Evolutionary conservation across 2,797 vertebrate species (phyloP), one percentile per base, ranked within the genome.

Genomic region (Myotis myotis): DNA sequence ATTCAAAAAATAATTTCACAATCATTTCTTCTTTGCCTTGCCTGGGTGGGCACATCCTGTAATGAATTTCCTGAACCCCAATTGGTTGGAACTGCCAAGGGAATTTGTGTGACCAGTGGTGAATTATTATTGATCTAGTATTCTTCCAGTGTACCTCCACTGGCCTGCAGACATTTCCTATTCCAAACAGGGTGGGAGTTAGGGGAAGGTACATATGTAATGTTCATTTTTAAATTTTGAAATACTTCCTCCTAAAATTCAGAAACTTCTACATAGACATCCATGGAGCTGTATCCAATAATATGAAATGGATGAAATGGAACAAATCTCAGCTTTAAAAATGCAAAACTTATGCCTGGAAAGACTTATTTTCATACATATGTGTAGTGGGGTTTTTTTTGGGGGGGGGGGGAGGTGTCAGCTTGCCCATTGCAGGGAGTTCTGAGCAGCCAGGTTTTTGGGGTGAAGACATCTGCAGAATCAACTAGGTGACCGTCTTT

Each of bases 91-190:
- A 57, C 51, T 64, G 79, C 88, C 95, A 85, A 90, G 82, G 82
- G 88, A 94, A 88, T 92, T 36, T 79, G 53, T 93, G 90, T 64
- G 88, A 84, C 70, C 33, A 12, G 66, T 85, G 82, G 85, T 41
- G 92, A 96, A 93, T 91, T 92, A 90, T 82, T 96, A 96, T 93
- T 76, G 93, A 96, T 96, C 95, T 75, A 25, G 83, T 83, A 75
- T 86, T 90, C 95, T 96, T 76, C 36, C 87, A 89, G 60, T 38
- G 84, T n/a, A 90, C 82, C 84, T 76, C 81, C 85, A 20, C 8
- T 55, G 92, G 85, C 90, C 92, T 93, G 94, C 44, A 95, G 62
- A 93, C 51, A 79, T 82, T 89, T 87, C 72, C 81, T 91, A 11
- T 74, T 94, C 33, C 36, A 57, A 87, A 47, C 7, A 6, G 49